A percentile compares a stretch with the other conserved stretches of the same genome.
phyloP scores from a whole-genome alignment of 2,888 invertebrate species.

The Geotrupes spiniger region DNA sequence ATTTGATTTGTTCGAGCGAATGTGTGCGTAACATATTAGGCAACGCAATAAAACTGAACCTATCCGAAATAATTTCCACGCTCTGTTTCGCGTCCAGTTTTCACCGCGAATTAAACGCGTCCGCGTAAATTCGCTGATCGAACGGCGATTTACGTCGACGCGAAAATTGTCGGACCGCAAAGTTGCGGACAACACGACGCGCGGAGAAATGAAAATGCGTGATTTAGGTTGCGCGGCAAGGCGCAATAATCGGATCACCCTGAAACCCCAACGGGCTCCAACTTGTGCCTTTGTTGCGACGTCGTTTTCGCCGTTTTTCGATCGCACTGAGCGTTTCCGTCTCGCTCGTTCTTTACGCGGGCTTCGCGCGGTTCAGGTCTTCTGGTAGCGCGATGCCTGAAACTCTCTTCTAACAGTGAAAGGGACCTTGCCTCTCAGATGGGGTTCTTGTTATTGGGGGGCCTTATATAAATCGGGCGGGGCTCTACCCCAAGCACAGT shows the following conservation, averaged over 20 bases:
- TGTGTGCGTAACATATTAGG: too few relatives aligned
- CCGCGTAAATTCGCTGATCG: too few relatives aligned
- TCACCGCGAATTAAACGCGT: too few relatives aligned
- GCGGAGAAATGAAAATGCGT: too few relatives aligned
- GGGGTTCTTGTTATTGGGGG: slow-evolving; percentile 39
- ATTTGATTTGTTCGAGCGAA: too few relatives aligned
- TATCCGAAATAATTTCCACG: too few relatives aligned
- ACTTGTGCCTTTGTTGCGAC: slow-evolving; percentile 12
- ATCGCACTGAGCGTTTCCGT: not conserved
- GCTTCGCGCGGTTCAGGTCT: slow-evolving; percentile 6
- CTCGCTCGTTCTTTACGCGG: not conserved
- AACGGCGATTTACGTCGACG: too few relatives aligned
- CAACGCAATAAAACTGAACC: too few relatives aligned
- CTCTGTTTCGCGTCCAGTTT: too few relatives aligned
- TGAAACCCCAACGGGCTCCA: slow-evolving; percentile 1
- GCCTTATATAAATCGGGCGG: slow-evolving; percentile 43
- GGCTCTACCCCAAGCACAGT: slow-evolving; percentile 35
- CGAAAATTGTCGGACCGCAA: too few relatives aligned
- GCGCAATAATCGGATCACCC: slow-evolving; percentile 4
- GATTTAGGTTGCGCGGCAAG: too few relatives aligned
- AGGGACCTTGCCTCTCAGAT: slow-evolving; percentile 48
- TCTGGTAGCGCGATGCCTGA: slow-evolving; percentile 24
- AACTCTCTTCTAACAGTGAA: slow-evolving; percentile 37
- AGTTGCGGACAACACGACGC: too few relatives aligned
- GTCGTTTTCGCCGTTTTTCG: not conserved